A percentile compares a stretch with the other conserved stretches of the same genome.
These are phyloP conservation scores for Glaucidium brasilianum DNA, from an alignment of 2,113 vertebrate genomes.

Conservation along the genomic window DNA sequence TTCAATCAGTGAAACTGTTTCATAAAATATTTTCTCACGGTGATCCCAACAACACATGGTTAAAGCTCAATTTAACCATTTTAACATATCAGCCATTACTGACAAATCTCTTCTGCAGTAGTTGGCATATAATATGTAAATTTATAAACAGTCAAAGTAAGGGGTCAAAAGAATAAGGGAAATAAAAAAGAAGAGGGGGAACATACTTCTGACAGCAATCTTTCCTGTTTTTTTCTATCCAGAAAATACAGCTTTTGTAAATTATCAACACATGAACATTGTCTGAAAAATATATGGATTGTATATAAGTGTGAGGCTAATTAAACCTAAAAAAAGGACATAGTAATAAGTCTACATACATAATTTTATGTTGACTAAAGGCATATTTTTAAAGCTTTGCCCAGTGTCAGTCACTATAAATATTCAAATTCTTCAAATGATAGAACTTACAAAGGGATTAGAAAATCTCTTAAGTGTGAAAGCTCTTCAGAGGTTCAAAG, in stretches of 20 bases:
- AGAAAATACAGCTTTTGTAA: not conserved
- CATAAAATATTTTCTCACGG: not conserved
- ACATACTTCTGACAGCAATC: not conserved
- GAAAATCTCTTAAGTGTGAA: not conserved
- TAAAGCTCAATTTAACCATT: not conserved
- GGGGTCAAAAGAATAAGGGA: not conserved
- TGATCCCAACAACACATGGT: not conserved
- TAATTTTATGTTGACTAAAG: not conserved
- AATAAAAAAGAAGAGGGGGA: not conserved
- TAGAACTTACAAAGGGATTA: not conserved
- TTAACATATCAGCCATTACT: fast-evolving
- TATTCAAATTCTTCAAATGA: not conserved
- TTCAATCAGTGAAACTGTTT: not conserved
- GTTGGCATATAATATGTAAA: not conserved
- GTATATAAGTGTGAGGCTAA: not conserved
- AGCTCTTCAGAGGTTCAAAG: not conserved
- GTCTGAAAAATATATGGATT: not conserved
- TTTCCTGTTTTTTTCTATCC: not conserved
- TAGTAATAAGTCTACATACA: not conserved
- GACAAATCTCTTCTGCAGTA: not conserved
- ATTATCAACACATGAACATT: not conserved
- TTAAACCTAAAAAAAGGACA: not conserved
- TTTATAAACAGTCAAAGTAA: not conserved
- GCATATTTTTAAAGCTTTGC: not conserved
- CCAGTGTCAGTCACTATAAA: not conserved